phyloP scores from a whole-genome alignment of 1,140 invertebrate species.

The Globodera ellingtonae region DNA sequence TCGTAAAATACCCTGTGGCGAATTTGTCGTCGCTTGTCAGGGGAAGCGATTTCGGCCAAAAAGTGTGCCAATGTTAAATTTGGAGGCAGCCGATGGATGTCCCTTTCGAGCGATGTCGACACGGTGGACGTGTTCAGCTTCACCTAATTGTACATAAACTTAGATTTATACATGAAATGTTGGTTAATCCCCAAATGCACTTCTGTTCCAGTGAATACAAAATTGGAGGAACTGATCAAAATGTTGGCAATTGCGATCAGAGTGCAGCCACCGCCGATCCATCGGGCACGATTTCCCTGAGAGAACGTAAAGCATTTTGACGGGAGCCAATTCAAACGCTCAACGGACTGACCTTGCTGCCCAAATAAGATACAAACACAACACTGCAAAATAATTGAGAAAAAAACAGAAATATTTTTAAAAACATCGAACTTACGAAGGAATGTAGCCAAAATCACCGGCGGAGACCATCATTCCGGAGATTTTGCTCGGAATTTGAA shows the following conservation, averaged over 20 bases:
- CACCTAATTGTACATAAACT: conserved; percentile 40
- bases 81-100: conserved; percentile 18
- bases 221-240: conserved; percentile 60
- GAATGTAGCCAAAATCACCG: conserved; percentile 63
- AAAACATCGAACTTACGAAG: conserved; percentile 20
- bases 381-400: conserved; percentile 43
- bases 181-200: conserved; percentile 35
- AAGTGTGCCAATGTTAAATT: conserved; percentile 27
- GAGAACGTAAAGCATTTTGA: conserved; percentile 1
- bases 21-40: conserved; percentile 15
- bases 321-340: not conserved
- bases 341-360: conserved; percentile 48
- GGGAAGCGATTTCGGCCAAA: conserved; percentile 20
- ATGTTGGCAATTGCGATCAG: conserved; percentile 62
- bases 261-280: conserved; percentile 62
- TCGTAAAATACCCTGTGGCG: conserved; percentile 26
- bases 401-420: not conserved
- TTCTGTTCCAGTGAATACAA: conserved; percentile 46
- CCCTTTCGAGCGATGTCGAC: conserved; percentile 28
- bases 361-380: conserved; percentile 63
- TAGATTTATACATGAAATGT: conserved; percentile 1
- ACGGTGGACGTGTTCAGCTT: conserved; percentile 25
- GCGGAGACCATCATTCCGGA: conserved; percentile 62
- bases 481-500: conserved; percentile 63
- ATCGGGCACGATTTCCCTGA: conserved; percentile 56